Evolutionary conservation across 2,113 vertebrate genomes (phyloP), one percentile per base, ranked within the genome.

Genomic region (Melierax canorus): DNA sequence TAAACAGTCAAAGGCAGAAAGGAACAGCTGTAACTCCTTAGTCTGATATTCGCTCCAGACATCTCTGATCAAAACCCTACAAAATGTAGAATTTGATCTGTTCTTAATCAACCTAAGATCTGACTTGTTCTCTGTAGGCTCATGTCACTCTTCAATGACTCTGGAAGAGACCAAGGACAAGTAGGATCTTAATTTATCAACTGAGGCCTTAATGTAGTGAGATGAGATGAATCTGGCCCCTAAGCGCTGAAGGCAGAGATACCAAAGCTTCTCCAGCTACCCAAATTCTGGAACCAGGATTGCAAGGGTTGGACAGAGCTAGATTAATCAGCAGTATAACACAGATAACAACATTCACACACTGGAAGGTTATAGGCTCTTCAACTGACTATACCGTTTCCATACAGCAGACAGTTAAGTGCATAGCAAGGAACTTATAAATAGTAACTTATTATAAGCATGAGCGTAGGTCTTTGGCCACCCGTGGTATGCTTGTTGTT

Each of bases 241-340:
- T 39, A 56, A 9, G 18, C 6, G 2, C 4, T 34, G 15, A 9
- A 26, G 16, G 76, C 7, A 48, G 10, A 48, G 19, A 32, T 17
- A 79, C 0, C 9, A 36, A 73, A 46, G 7, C 9, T 68, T 71
- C 11, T 48, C 30, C 36, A 68, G 9, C 10, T 39, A 39, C 34
- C 4, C 20, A 32, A 2, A 30, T 60, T 72, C 43, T 39, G 34
- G 18, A 56, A 79, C 15, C 0, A 66, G 6, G 12, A 75, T 51
- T 8, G 6, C 1, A 1, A 46, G 5, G 5, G 12, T 13, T 75
- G 14, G 22, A 59, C n/a, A 71, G 11, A 68, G 38, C 1, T 27
- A 68, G 8, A 11, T 34, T 68, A 34, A 46, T 56, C 4, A n/a
- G 3, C 22, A 67, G 9, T 19, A 6, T 20, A 46, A 78, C 12